Evolutionary conservation across 2,888 invertebrate genomes (phyloP), one percentile per base, ranked within the genome.

Genomic region (Polymixis flavicincta): DNA sequence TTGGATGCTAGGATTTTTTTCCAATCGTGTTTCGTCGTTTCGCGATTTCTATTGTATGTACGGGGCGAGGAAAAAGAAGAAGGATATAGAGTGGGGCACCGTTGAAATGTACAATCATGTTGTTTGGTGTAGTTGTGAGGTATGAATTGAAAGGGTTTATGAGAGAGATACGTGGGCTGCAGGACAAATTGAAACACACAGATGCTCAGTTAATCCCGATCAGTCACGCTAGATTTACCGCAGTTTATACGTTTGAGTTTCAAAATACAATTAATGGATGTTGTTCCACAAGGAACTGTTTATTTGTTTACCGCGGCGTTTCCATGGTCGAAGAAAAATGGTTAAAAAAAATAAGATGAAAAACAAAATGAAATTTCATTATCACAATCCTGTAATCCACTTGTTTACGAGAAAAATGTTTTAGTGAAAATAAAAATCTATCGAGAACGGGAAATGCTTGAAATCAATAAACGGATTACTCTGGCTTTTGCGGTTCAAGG

Each of bases 391-490:
- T 57, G 72, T 89, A 89, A 89, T 88, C 85, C 81, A 80, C 78
- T 80, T 89, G 83, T 85, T 85, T 85, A 78, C 84, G 72, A 78
- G 71, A 76, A 76, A 86, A 88, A 76, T 74, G 73, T 81, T 86
- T 80, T 70, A 86, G 86, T 86, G 74, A 86, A 86, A 85, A 85
- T 75, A 83, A 85, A 89, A 86, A 74, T 86, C 85, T 81, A 86
- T 78, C 57, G 67, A 17, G 42, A 75, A 67, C 71, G 66, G 60
- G 54, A 74, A 86, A 83, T 82, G 82, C 75, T 85, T 80, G 82
- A 87, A 90, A 89, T 91, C 90, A 89, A 91, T 91, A 89, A 89
- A 88, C 86, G 89, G 89, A 89, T 90, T 89, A 90, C 78, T 76
- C 57, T 64, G 80, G 86, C 74, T 84, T 77, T 71, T 71, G 82